Evolutionary conservation across 2,113 vertebrate species (phyloP), one percentile per base, ranked within the genome.

Genomic region (Centrocercus urophasianus): DNA sequence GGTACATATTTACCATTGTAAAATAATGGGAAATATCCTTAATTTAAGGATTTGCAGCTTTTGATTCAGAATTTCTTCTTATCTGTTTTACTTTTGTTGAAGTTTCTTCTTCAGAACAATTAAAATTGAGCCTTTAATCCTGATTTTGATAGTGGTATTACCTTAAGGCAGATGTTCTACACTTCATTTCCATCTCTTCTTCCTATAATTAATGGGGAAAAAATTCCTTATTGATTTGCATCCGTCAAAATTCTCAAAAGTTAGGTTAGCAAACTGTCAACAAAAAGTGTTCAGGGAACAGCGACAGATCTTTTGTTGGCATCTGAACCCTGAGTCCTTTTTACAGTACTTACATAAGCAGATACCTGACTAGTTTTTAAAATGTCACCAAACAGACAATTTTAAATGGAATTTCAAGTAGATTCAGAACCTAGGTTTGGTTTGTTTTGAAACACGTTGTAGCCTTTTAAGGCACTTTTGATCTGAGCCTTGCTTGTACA

Each of bases 271-370:
- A 43, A 50, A 7, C 9, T 21, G 2, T 61, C 1, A 28, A 5
- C 18, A 50, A 21, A 75, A 73, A 60, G 47, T 11, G 10, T 2
- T 8, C 47, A 22, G 36, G 8, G 4, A 75, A 40, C 20, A 43
- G 13, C 2, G 4, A 3, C 4, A 17, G 11, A 2, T 18, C 30
- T 81, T 72, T 42, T 75, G 2, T 20, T 83, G n/a, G 8, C 1
- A 20, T 86, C 8, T 89, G 7, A 47, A 6, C 73, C 21, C 10
- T 66, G 45, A 69, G 38, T 45, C 5, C 32, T 64, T 91, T 79
- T 47, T 70, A 36, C 3, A 38, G 38, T 38, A 38, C 38, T 38
- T 38, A 12, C 11, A 1, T 25, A 34, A 73, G 17, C 77, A 59
- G 74, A 61, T 60, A 6, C 1, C 11, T 11, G 8, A 11, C 1